A percentile compares a stretch with the other conserved stretches of the same genome.
Conservation (phyloP, 2,113 vertebrate genomes). For the Carollia perspicillata region DNA sequence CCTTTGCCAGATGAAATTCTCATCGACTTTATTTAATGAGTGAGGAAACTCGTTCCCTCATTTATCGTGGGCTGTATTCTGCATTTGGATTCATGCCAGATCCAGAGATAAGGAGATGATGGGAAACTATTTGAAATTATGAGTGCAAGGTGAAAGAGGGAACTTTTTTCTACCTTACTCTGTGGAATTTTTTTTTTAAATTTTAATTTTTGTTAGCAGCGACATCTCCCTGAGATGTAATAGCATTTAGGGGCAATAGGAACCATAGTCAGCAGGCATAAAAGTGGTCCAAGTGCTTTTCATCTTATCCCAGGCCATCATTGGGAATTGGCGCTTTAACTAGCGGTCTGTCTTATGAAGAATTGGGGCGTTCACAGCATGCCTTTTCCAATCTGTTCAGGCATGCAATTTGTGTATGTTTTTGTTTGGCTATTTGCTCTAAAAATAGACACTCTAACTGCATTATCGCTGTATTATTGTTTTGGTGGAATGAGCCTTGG, state of each 20-base stretch:
- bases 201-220: background rate
- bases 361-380: background rate
- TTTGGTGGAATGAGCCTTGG: background rate
- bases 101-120: background rate
- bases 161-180: background rate
- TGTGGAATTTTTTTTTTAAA: background rate
- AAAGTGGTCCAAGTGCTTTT: background rate
- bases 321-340: background rate
- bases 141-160: background rate
- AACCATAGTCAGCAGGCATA: background rate
- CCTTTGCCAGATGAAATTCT: background rate
- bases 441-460: background rate
- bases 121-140: background rate
- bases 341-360: background rate
- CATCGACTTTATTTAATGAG: constrained; percentile 1
- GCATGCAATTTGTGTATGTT: background rate
- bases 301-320: background rate
- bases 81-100: background rate
- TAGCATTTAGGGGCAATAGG: background rate
- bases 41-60: background rate
- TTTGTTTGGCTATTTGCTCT: background rate
- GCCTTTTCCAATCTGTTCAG: background rate
- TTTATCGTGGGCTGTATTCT: constrained; percentile 11
- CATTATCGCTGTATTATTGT: background rate
- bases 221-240: background rate